Percentiles rank a stretch among this genome's conserved stretches.
phyloP scores from a whole-genome alignment of 2,888 invertebrate genomes.

The Pherbina coryleti region DNA sequence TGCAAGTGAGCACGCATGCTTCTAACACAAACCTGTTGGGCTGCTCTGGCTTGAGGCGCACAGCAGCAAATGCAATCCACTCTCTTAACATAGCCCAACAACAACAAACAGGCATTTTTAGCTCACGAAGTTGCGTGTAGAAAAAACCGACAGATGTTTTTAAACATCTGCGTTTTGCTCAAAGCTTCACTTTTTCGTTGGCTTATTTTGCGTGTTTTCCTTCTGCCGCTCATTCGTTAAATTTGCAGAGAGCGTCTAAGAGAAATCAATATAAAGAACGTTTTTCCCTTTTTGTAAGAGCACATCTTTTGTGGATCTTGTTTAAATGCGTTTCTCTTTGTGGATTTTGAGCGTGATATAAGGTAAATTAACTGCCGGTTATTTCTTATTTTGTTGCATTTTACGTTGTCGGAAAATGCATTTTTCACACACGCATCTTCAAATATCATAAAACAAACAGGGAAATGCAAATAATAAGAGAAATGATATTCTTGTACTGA shows the following conservation, averaged over 20 bases:
- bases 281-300: background rate
- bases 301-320: background rate
- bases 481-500: too few relatives aligned
- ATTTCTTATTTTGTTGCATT: too few relatives aligned
- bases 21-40: background rate
- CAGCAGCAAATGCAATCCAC: conserved; percentile 8
- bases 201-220: background rate
- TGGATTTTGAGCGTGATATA: background rate
- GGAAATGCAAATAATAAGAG: too few relatives aligned
- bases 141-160: conserved; percentile 27
- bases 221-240: background rate
- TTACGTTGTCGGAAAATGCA: background rate
- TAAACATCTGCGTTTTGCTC: background rate
- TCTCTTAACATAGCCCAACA: background rate
- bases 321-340: background rate
- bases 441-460: too few relatives aligned
- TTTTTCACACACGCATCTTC: background rate
- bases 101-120: background rate
- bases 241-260: background rate
- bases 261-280: background rate
- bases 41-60: background rate
- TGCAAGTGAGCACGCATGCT: background rate
- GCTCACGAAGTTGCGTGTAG: background rate
- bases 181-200: background rate
- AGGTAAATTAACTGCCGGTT: too few relatives aligned